Evolutionary conservation across 2,888 invertebrate species (phyloP).

Genomic region (Tachina lurida): DNA sequence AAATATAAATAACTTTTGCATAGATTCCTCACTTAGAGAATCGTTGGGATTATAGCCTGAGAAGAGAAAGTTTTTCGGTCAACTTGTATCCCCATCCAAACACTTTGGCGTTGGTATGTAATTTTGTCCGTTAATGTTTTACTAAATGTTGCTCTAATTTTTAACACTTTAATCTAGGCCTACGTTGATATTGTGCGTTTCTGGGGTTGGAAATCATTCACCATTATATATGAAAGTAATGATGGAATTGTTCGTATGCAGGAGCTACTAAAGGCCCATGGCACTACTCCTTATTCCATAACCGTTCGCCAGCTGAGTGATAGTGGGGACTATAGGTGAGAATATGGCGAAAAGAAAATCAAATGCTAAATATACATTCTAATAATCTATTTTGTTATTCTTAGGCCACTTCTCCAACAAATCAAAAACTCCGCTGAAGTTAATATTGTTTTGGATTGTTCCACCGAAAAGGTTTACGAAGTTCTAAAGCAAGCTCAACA

Average conservation of each 20-base stretch:
- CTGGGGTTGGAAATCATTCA: slow-evolving; percentile 98
- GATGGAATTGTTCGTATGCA: slow-evolving; percentile 95
- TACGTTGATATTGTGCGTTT: slow-evolving; percentile 95
- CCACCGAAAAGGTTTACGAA: slow-evolving; percentile 92
- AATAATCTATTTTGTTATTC: slow-evolving; percentile 59
- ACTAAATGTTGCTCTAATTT: background rate
- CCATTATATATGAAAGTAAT: slow-evolving; percentile 97
- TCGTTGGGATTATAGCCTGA: slow-evolving; percentile 94
- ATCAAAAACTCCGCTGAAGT: slow-evolving; percentile 96
- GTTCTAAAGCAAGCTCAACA: slow-evolving; percentile 97
- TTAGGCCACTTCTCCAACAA: slow-evolving; percentile 93
- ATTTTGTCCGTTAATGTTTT: background rate
- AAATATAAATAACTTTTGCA: background rate
- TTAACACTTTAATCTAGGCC: slow-evolving; percentile 85
- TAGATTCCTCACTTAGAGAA: slow-evolving; percentile 95
- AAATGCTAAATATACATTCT: slow-evolving; percentile 44
- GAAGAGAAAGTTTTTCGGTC: slow-evolving; percentile 93
- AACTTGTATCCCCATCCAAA: slow-evolving; percentile 97
- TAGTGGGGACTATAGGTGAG: slow-evolving; percentile 92
- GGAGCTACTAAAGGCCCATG: slow-evolving; percentile 93
- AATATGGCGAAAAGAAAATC: background rate
- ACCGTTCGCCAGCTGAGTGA: slow-evolving; percentile 93
- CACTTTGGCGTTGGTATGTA: slow-evolving; percentile 89
- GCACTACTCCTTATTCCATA: slow-evolving; percentile 92
- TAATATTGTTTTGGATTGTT: slow-evolving; percentile 94